Conservation (phyloP, 1,140 invertebrate genomes). For the Cyclargus thomasi region DNA sequence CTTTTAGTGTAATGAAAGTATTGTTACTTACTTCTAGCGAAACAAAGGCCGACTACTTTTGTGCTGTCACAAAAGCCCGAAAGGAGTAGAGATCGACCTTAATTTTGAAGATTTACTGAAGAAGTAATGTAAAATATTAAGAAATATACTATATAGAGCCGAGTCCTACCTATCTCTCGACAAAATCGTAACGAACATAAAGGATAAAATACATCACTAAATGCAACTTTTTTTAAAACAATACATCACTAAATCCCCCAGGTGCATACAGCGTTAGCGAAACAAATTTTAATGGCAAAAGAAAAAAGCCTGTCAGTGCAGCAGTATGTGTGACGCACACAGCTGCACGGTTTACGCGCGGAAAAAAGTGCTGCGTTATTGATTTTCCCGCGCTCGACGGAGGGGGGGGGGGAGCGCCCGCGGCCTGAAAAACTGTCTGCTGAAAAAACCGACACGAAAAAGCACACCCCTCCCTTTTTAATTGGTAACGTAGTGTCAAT, state of each 20-base stretch:
- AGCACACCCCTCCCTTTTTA: constrained; percentile 72
- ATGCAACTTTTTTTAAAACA: not conserved
- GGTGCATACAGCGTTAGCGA: constrained; percentile 45
- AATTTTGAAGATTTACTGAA: constrained; percentile 8
- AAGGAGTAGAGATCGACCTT: not conserved
- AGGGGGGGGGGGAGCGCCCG: constrained; percentile 48
- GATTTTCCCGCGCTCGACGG: constrained; percentile 64
- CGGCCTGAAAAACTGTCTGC: constrained; percentile 71
- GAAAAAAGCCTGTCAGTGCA: constrained; percentile 58
- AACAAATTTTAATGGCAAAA: constrained; percentile 59
- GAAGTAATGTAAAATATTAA: not conserved
- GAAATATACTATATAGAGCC: too few species aligned
- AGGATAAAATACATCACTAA: not conserved
- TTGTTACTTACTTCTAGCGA: constrained; percentile 32
- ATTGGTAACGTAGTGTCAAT: constrained; percentile 75
- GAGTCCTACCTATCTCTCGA: not conserved
- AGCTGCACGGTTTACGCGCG: constrained; percentile 70
- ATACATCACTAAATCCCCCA: constrained; percentile 29
- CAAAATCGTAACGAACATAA: not conserved
- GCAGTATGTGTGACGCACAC: constrained; percentile 55
- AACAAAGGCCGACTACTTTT: constrained; percentile 21
- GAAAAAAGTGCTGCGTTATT: constrained; percentile 74
- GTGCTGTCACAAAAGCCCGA: not conserved
- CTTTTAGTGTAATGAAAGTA: constrained; percentile 41
- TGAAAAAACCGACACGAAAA: constrained; percentile 74